Evolutionary conservation across 2,888 invertebrate genomes (phyloP), one percentile per base, ranked within the genome.

Genomic region (Pelosia muscerda): DNA sequence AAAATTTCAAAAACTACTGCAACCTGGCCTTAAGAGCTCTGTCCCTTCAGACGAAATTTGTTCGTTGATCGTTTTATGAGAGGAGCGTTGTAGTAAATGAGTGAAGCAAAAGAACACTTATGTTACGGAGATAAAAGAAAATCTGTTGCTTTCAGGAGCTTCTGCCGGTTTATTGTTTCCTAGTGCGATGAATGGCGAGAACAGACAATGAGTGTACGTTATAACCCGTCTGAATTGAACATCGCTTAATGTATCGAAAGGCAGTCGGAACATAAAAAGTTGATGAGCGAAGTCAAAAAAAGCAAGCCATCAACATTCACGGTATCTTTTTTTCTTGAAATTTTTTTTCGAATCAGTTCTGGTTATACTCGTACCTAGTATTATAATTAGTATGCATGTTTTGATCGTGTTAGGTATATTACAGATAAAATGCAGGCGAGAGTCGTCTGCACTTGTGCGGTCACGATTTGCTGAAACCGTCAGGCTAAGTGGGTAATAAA

Each of bases 101-200:
- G 25, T 25, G 49, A n/a, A 49, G n/a, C 49, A 49, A n/a, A 49
- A 49, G 49, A 49, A 49, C 25, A 55, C 55, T 55, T 55, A 55
- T 26, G 25, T 25, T 26, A 55, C 15, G 8, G 23, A 25, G 25
- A 55, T 25, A 55, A 55, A 55, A 26, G 55, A 55, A 55, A 25
- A 55, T 25, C 25, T 22, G 15, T 22, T 55, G 25, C 25, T 15
- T 55, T 55, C 8, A 55, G 15, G 25, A 55, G 15, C 19, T 55
- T 23, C 15, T 15, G 15, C 25, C 13, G 25, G 8, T 25, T 55
- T 15, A 55, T 55, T 55, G 55, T 49, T n/a, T n/a, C 2, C n/a
- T 49, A 49, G 49, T 49, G 49, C 49, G 49, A 49, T 49, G 49
- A 49, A 49, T 49, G 49, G 49, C 9, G n/a, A n/a, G 49, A 49